Evolutionary conservation across 2,113 vertebrate genomes (phyloP).

Genomic region (Oophaga pumilio): DNA sequence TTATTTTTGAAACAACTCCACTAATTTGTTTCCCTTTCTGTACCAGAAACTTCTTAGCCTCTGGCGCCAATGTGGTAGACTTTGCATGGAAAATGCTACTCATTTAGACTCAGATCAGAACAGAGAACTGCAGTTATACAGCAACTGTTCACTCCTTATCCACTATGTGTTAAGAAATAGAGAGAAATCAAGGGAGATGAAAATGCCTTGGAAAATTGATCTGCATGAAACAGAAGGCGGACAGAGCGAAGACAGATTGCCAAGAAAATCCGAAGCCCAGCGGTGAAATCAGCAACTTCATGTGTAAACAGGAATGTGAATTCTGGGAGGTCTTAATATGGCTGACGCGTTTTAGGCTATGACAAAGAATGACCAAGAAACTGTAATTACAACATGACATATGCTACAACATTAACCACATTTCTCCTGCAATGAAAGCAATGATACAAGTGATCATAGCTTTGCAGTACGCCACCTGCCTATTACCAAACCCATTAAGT

Average conservation of each 20-base stretch:
- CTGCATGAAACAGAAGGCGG: neutral
- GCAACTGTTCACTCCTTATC: constrained; percentile 8
- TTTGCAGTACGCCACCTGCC: neutral
- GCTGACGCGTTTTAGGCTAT: neutral
- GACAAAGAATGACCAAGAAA: neutral
- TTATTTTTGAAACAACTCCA: neutral
- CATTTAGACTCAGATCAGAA: neutral
- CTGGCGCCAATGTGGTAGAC: constrained; percentile 41
- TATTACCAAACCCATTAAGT: neutral
- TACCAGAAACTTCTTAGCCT: constrained; percentile 15
- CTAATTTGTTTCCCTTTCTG: constrained; percentile 31
- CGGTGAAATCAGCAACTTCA: neutral
- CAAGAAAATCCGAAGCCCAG: neutral
- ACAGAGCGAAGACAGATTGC: too few relatives aligned
- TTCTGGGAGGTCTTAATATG: neutral
- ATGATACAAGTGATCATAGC: neutral
- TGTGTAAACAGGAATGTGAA: neutral
- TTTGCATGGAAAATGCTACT: constrained; percentile 40
- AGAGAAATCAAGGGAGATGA: neutral
- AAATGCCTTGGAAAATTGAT: neutral
- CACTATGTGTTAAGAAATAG: neutral
- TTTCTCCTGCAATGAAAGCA: neutral
- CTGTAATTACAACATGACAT: neutral
- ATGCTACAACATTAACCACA: neutral
- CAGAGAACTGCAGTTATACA: neutral